Evolutionary conservation across 2,797 vertebrate species (phyloP).

Genomic region (Enteromius thamalakanensis): DNA sequence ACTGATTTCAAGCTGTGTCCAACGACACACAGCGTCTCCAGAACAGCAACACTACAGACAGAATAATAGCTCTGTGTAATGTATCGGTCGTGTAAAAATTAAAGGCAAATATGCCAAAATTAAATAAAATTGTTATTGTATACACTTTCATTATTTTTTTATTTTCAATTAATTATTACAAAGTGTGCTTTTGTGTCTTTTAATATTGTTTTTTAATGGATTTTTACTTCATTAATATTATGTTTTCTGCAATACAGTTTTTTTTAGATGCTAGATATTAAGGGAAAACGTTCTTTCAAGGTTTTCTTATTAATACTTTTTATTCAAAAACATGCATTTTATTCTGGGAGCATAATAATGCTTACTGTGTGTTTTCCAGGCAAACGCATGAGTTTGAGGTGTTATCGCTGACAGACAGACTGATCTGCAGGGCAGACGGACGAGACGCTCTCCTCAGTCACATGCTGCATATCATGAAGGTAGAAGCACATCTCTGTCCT

Average conservation of each 20-base stretch:
- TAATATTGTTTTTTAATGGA: neutral
- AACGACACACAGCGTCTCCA: too few relatives aligned
- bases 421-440: constrained; percentile 69
- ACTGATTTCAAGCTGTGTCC: too few relatives aligned
- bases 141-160: too few relatives aligned
- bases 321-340: neutral
- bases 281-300: neutral
- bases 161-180: too few relatives aligned
- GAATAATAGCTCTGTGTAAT: too few relatives aligned
- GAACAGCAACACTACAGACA: too few relatives aligned
- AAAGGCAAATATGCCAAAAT: too few relatives aligned
- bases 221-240: neutral
- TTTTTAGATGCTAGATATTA: neutral
- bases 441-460: constrained; percentile 63
- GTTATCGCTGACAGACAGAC: constrained; percentile 66
- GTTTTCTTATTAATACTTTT: neutral
- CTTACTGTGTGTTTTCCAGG: constrained; percentile 57
- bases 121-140: too few relatives aligned
- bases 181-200: neutral
- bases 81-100: too few relatives aligned
- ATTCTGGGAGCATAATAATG: neutral
- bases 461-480: constrained; percentile 76
- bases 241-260: neutral
- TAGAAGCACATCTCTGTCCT: constrained; percentile 46
- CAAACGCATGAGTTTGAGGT: constrained; percentile 70